Base-by-base conservation (phyloP, 2,888 invertebrate species). In the Macrosiphum euphorbiae region DNA sequence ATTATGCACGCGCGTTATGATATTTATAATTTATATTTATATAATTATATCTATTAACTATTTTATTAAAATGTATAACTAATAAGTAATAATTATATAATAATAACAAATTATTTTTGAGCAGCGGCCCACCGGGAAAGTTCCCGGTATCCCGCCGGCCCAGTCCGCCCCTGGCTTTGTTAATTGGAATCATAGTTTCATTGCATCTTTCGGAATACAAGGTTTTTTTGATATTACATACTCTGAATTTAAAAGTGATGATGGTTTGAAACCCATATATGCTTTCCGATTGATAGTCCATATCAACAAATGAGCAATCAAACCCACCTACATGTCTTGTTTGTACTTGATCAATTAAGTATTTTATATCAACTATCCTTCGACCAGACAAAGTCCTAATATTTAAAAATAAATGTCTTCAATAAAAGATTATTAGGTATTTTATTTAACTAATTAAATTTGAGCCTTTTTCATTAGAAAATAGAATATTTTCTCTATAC, bases 171-270 rank as follows among this genome's bases (percentile, higher is more conserved):
- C n/a, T n/a, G n/a, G n/a, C n/a, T n/a, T n/a, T 58, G 61, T 61
- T n/a, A n/a, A 61, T 61, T 61, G 61, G 61, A 61, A 61, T 61
- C 61, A 61, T 61, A 61, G 61, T 61, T 61, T 61, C 61, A 61
- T 61, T 61, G 61, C n/a, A 28, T 61, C 28, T 61, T 61, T 61
- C 61, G n/a, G 61, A 61, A 61, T 61, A 61, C 61, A 61, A 61
- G n/a, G 61, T n/a, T 61, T 61, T 61, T 28, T 61, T 61, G 28
- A 61, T 61, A 61, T 61, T 61, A 61, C 61, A 61, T 61, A 61
- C 61, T 61, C n/a, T 61, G 61, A 28, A n/a, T 61, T 61, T 61
- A 61, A 61, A 61, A 61, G 61, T 61, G 28, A 61, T 61, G 61
- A 61, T 61, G 61, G 61, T 61, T 61, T 61, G 61, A 61, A 61